Evolutionary conservation across 2,797 vertebrate species (phyloP), one percentile per base, ranked within the genome.

Genomic region (Chelidonichthys spinosus): DNA sequence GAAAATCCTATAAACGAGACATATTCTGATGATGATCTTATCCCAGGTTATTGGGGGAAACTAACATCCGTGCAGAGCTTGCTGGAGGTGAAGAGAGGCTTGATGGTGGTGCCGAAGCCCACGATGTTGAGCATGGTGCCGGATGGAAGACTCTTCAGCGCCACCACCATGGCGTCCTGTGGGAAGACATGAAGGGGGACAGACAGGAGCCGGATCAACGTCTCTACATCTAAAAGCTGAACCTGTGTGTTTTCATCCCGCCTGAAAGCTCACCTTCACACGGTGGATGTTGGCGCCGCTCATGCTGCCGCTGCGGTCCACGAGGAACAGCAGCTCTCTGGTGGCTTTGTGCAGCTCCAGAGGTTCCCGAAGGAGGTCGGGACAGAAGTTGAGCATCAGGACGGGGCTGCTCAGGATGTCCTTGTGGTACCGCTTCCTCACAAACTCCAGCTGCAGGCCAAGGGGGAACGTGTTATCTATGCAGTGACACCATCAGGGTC

Each of bases 371-470:
- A 95, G 92, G 67, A 94, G 85, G 81, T 89, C 93, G 0, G 97
- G 98, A 85, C 97, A 98, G 94, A 99, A 99, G 89, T 98, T 99
- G 67, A 99, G 94, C 96, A 97, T 97, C 94, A 99, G 78, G 74
- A 99, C 97, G 0, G 98, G 98, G 89, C 96, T 98, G 85, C 90
- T 90, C 80, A 96, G 92, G 79, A 99, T 96, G 87, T 99, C 98
- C 77, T 99, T 99, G 91, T 99, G 98, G 90, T 98, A 96, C 11
- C 98, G 95, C 76, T 96, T 97, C 87, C 96, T 94, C 76, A 99
- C 92, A 7, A 98, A 99, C 89, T 96, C 96, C 86, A 97, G 89
- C 98, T 99, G 75, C 49, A 63, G 39, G 0, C 25, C 39, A 67
- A 69, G 43, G 13, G 13, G 14, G 68, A 65, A 6, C 37, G 50